Evolutionary conservation across 2,113 vertebrate species (phyloP).

Genomic region (Leucosticte australis): DNA sequence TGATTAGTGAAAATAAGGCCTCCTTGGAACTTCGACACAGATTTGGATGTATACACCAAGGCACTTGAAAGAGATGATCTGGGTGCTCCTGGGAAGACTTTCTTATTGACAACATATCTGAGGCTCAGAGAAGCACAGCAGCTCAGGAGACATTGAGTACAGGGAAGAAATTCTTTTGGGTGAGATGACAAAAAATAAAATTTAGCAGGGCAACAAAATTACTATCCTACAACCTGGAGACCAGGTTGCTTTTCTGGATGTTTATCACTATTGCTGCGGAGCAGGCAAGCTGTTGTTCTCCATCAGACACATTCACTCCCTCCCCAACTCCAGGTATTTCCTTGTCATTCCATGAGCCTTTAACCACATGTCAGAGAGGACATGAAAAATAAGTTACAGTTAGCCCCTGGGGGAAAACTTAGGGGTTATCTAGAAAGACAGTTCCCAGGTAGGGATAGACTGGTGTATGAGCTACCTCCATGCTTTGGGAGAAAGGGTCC

Average conservation of each 20-base stretch:
- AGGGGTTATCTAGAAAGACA: background rate
- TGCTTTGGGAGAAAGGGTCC: constrained; percentile 89
- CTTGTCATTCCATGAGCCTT: background rate
- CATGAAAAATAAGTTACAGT: background rate
- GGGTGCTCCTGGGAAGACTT: background rate
- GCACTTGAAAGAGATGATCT: background rate
- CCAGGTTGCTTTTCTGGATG: background rate
- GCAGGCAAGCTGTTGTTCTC: background rate
- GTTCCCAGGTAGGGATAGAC: background rate
- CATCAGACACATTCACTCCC: background rate
- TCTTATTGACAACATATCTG: background rate
- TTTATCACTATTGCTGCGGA: background rate
- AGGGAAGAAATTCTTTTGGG: background rate
- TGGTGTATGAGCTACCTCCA: constrained; percentile 83
- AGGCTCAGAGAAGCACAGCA: background rate
- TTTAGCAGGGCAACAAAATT: background rate
- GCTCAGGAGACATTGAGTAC: background rate
- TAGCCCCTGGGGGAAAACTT: background rate
- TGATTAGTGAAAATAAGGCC: background rate
- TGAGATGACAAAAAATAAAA: background rate
- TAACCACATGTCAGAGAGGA: background rate
- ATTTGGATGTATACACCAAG: background rate
- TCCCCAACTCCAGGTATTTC: background rate
- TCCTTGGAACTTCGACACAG: background rate
- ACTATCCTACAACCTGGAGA: background rate